A percentile compares a stretch with the other conserved stretches of the same genome.
Evolutionary conservation across 2,888 invertebrate species (phyloP).

Genomic region (Eucriotettix oculatus): DNA sequence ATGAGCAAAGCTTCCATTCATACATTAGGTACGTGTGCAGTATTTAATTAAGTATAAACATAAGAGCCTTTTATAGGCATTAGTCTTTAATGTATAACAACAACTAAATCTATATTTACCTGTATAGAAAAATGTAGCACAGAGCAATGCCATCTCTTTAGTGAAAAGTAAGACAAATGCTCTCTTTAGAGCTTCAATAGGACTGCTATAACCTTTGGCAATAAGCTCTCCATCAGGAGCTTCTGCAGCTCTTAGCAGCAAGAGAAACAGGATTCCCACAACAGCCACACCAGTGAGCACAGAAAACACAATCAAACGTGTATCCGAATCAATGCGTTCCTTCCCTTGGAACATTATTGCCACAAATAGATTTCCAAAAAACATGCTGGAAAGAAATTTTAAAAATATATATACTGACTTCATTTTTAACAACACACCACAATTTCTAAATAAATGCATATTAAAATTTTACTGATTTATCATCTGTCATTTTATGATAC

Average conservation of each 20-base stretch:
- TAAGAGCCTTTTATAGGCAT: too few species aligned
- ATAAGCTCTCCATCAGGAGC: constrained; percentile 20
- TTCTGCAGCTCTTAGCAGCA: constrained; percentile 37
- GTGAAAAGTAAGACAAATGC: constrained; percentile 65
- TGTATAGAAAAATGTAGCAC: constrained; percentile 78
- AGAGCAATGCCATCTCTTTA: constrained; percentile 66
- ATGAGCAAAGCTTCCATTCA: too few species aligned
- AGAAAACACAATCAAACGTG: constrained; percentile 63
- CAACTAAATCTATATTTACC: constrained; percentile 33
- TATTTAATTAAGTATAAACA: too few species aligned
- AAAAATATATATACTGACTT: too few species aligned
- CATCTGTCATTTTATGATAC: too few species aligned
- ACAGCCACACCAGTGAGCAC: constrained; percentile 50
- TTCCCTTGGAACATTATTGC: constrained; percentile 78
- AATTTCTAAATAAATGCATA: too few species aligned
- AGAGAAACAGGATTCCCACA: constrained; percentile 50
- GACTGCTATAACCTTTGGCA: constrained; percentile 29
- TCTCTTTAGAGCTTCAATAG: constrained; percentile 51
- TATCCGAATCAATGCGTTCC: constrained; percentile 48
- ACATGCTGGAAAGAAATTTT: constrained; percentile 47
- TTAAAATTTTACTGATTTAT: too few species aligned
- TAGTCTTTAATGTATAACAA: not conserved
- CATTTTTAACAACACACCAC: too few species aligned
- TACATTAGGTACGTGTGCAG: too few species aligned
- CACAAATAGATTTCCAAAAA: constrained; percentile 90